Percentiles rank a stretch among this genome's conserved stretches.
Evolutionary conservation across 2,888 invertebrate species (phyloP).

Genomic region (Chouioia cunea): DNA sequence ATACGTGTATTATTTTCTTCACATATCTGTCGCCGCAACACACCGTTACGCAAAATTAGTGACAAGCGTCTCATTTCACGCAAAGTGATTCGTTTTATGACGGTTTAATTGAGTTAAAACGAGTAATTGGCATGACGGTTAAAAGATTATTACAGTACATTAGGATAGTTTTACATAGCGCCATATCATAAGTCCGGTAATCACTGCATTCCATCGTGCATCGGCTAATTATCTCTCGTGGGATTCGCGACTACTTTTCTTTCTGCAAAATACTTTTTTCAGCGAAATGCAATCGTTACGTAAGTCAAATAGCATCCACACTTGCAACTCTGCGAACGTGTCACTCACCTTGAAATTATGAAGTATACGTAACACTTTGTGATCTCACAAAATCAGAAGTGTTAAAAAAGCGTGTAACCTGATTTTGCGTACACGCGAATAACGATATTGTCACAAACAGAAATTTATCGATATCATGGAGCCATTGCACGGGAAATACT

Average conservation of each 20-base stretch:
- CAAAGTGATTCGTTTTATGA: constrained; percentile 20
- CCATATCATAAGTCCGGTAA: constrained; percentile 1
- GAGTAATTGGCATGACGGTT: constrained; percentile 6
- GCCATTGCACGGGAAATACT: too few relatives aligned
- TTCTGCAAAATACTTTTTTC: neutral
- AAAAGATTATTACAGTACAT: neutral
- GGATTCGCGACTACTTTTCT: constrained; percentile 5
- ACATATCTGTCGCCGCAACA: constrained; percentile 5
- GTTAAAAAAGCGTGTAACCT: too few relatives aligned
- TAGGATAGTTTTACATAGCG: constrained; percentile 19
- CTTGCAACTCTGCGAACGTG: too few relatives aligned
- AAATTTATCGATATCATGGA: too few relatives aligned
- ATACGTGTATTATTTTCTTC: constrained; percentile 3
- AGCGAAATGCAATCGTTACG: neutral
- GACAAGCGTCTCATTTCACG: constrained; percentile 22
- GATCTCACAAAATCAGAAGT: too few relatives aligned
- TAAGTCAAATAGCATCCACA: too few relatives aligned
- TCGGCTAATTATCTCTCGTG: constrained; percentile 37
- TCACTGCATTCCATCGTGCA: constrained; percentile 17
- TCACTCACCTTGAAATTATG: too few relatives aligned
- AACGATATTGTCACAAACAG: too few relatives aligned
- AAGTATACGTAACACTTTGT: too few relatives aligned
- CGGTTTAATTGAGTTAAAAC: constrained; percentile 35
- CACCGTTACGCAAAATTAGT: neutral
- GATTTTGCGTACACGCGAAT: too few relatives aligned